Evolutionary conservation across 1,140 invertebrate genomes (phyloP).

Genomic region (Kradibia gibbosae): DNA sequence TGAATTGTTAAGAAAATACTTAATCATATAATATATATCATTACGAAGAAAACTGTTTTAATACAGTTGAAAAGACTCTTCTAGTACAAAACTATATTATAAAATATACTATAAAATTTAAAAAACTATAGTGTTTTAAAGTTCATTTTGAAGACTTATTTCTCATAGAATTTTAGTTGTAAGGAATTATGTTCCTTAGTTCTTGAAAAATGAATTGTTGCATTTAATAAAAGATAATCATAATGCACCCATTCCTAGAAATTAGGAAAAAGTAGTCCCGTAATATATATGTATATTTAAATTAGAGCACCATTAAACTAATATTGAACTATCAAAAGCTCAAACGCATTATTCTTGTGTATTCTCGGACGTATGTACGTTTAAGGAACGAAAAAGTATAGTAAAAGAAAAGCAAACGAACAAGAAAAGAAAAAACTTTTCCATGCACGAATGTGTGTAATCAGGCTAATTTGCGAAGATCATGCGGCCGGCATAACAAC

Average conservation of each 20-base stretch:
- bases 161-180: not conserved
- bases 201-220: not conserved
- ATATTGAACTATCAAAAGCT: conserved; percentile 3
- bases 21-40: not conserved
- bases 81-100: no score
- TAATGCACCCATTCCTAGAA: not conserved
- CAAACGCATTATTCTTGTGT: not conserved
- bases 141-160: not conserved
- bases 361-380: not conserved
- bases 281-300: not conserved
- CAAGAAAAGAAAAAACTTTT: not conserved
- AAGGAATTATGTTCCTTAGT: not conserved
- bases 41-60: not conserved
- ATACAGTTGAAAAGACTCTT: not conserved
- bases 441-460: not conserved
- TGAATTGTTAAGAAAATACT: not conserved
- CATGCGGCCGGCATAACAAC: not conserved
- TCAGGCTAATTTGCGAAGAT: not conserved
- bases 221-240: not conserved
- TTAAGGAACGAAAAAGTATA: not conserved
- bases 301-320: conserved; percentile 3
- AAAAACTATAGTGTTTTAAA: not conserved
- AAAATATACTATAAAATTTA: no score
- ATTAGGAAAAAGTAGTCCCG: not conserved
- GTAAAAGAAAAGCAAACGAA: no score